phyloP scores from a whole-genome alignment of 2,113 vertebrate species.

The Actinemys pallida region DNA sequence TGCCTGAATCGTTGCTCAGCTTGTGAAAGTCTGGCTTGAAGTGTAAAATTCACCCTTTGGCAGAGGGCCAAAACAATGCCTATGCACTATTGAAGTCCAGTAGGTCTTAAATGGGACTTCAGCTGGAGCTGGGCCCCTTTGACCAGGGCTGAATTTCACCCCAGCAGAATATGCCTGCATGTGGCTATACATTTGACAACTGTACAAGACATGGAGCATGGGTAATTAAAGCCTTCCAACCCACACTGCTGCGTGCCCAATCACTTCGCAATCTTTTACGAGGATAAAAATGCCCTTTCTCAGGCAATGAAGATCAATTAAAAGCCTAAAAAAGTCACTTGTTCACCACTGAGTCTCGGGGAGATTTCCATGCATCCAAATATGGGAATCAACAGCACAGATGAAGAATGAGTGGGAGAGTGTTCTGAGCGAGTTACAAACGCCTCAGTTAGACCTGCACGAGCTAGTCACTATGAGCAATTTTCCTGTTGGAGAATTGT shows the following conservation, averaged over 20 bases:
- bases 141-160: not conserved
- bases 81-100: accelerated
- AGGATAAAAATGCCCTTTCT: not conserved
- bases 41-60: not conserved
- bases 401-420: not conserved
- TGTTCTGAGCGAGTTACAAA: not conserved
- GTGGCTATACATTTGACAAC: accelerated
- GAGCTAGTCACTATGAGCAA: not conserved
- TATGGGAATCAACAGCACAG: accelerated
- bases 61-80: not conserved
- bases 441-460: not conserved
- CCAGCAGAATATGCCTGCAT: not conserved
- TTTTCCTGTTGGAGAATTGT: not conserved
- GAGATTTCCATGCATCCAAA: not conserved
- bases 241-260: accelerated
- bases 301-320: not conserved
- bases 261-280: not conserved
- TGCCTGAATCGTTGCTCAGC: not conserved
- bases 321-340: not conserved
- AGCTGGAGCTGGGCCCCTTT: not conserved
- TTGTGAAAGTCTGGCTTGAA: not conserved
- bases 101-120: not conserved
- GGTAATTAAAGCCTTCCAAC: not conserved
- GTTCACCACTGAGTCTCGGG: not conserved
- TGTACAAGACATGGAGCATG: accelerated